These are phyloP conservation scores for Catharus minimus DNA, from an alignment of 2,113 vertebrate species.

Conservation along the genomic window DNA sequence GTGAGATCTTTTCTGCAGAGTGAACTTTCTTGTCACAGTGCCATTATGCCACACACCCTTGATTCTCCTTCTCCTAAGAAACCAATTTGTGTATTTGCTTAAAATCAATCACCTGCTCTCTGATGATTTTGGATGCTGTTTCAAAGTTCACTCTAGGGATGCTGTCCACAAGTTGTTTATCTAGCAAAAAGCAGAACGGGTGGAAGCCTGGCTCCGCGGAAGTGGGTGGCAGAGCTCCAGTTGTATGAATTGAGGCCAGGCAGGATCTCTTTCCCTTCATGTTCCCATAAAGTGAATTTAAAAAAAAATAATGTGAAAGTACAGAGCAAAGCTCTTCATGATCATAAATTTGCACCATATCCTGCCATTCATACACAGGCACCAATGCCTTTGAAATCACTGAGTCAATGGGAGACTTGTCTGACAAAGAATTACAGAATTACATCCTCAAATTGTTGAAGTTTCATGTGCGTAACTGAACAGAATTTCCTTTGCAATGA, in stretches of 20 bases:
- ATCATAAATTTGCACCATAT: slow-evolving; percentile 54
- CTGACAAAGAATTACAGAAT: slow-evolving; percentile 44
- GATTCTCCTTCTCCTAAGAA: background rate
- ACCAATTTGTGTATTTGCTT: background rate
- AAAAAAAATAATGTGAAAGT: slow-evolving; percentile 25
- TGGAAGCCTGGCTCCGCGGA: rapidly evolving
- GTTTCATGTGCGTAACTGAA: background rate
- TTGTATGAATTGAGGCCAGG: background rate
- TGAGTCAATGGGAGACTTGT: slow-evolving; percentile 27
- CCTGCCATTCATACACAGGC: slow-evolving; percentile 57
- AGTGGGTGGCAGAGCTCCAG: slow-evolving; percentile 21
- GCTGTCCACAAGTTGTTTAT: background rate
- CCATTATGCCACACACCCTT: background rate
- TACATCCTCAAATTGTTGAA: slow-evolving; percentile 68
- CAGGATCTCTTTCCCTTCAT: slow-evolving; percentile 14
- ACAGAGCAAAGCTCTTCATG: background rate
- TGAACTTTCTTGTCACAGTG: background rate
- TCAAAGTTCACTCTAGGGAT: background rate
- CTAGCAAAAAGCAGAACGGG: background rate
- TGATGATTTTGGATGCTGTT: background rate
- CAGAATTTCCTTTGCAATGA: slow-evolving; percentile 44
- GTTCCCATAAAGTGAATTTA: slow-evolving; percentile 19
- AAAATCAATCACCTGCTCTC: background rate
- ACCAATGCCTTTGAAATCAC: slow-evolving; percentile 52
- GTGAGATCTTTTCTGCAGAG: background rate